These are phyloP conservation scores for Aporophyla nigra DNA, from an alignment of 2,888 invertebrate genomes.

Conservation along the genomic window DNA sequence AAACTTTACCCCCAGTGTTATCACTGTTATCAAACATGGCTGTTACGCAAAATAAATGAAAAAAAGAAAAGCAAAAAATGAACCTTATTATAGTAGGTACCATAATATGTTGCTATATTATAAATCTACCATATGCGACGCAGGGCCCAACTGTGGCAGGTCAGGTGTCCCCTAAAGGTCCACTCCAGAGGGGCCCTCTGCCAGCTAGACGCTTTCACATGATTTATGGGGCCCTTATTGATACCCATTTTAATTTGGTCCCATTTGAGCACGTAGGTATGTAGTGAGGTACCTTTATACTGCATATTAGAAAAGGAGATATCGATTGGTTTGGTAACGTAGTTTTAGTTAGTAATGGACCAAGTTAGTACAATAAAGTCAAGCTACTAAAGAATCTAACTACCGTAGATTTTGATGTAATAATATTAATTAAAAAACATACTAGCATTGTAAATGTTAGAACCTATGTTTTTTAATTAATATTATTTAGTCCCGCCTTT, in stretches of 20 bases:
- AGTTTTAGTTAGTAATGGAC: neutral
- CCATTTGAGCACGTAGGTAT: conserved; percentile 58
- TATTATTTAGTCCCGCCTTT: no score
- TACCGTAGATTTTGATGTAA: no score
- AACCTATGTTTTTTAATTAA: no score
- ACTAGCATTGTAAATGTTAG: no score
- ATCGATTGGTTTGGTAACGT: conserved; percentile 31
- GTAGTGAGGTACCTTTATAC: conserved; percentile 27
- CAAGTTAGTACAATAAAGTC: neutral
- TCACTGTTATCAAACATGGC: neutral
- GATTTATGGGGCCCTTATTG: conserved; percentile 87
- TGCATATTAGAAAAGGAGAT: conserved; percentile 35
- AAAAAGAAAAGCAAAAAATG: neutral
- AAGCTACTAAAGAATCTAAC: no score
- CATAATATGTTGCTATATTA: conserved; percentile 25
- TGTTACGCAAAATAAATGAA: neutral
- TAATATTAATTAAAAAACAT: no score
- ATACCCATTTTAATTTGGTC: conserved; percentile 85
- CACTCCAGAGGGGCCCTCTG: conserved; percentile 84
- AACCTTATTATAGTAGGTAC: neutral
- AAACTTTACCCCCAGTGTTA: conserved; percentile 12
- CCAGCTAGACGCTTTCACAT: conserved; percentile 83
- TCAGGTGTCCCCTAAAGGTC: conserved; percentile 84
- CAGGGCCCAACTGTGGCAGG: conserved; percentile 75
- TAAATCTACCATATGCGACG: conserved; percentile 58